Evolutionary conservation across 2,888 invertebrate species (phyloP).

Genomic region (Scaptomyza flava): DNA sequence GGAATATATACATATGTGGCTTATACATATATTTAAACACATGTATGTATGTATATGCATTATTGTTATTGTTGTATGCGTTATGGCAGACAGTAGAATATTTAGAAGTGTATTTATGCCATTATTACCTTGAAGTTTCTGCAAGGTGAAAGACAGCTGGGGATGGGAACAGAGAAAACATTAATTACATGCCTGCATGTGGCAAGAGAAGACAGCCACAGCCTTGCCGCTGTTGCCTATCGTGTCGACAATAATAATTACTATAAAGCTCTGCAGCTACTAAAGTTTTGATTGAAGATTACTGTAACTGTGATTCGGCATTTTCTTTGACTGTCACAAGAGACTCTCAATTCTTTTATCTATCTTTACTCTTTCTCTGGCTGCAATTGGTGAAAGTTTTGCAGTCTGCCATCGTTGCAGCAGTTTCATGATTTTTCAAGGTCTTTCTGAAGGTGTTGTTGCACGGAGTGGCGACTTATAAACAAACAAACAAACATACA

Average conservation of each 20-base stretch:
- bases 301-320: slow-evolving; percentile 19
- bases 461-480: slow-evolving; percentile 13
- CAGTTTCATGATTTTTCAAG: slow-evolving; percentile 70
- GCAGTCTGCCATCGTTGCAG: slow-evolving; percentile 29
- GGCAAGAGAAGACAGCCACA: slow-evolving; percentile 30
- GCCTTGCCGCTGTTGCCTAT: slow-evolving; percentile 18
- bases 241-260: slow-evolving; percentile 39
- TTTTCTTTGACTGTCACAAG: slow-evolving; percentile 31
- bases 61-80: not conserved
- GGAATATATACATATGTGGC: not conserved
- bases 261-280: slow-evolving; percentile 10
- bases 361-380: not conserved
- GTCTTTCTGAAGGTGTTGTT: slow-evolving; percentile 61
- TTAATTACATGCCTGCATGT: slow-evolving; percentile 65
- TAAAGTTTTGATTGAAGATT: slow-evolving; percentile 39
- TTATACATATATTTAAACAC: not conserved
- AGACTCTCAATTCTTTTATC: not conserved
- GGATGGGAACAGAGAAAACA: slow-evolving; percentile 41
- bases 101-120: slow-evolving; percentile 44
- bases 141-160: slow-evolving; percentile 66
- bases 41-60: not conserved
- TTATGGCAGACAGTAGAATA: slow-evolving; percentile 13
- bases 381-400: slow-evolving; percentile 72
- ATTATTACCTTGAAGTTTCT: slow-evolving; percentile 39
- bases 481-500: slow-evolving; percentile 6